phyloP scores from a whole-genome alignment of 1,140 invertebrate species.

The Vanessa atalanta region DNA sequence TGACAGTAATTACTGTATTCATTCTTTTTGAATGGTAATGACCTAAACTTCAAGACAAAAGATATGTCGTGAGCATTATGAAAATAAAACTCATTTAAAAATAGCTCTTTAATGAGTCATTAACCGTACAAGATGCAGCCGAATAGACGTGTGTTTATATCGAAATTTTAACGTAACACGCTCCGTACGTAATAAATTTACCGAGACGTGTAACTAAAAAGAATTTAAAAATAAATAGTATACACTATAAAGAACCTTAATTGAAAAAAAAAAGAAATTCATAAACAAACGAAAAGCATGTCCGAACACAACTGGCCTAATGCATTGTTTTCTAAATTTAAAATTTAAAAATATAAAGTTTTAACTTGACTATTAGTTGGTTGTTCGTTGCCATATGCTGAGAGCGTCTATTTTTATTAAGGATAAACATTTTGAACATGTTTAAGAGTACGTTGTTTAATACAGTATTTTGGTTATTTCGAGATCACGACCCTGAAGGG shows the following conservation, averaged over 20 bases:
- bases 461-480: conserved; percentile 62
- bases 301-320: conserved; percentile 38
- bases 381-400: conserved; percentile 47
- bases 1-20: conserved; percentile 20
- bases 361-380: conserved; percentile 33
- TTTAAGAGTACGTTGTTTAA: conserved; percentile 61
- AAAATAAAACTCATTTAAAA: conserved; percentile 38
- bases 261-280: neutral
- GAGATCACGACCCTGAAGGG: conserved; percentile 54
- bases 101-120: conserved; percentile 42
- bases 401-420: conserved; percentile 69
- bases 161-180: conserved; percentile 29
- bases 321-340: conserved; percentile 71
- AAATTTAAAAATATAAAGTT: conserved; percentile 56
- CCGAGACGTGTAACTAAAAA: conserved; percentile 35
- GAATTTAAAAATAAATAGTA: conserved; percentile 30
- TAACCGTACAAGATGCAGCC: conserved; percentile 22
- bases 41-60: conserved; percentile 36
- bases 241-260: conserved; percentile 32
- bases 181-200: conserved; percentile 35
- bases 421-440: conserved; percentile 64
- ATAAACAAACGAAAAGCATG: neutral
- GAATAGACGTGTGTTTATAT: conserved; percentile 29
- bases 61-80: conserved; percentile 25
- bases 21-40: conserved; percentile 28